Base-by-base conservation (phyloP, 2,888 invertebrate genomes). In the Drosophila diplacantha region DNA sequence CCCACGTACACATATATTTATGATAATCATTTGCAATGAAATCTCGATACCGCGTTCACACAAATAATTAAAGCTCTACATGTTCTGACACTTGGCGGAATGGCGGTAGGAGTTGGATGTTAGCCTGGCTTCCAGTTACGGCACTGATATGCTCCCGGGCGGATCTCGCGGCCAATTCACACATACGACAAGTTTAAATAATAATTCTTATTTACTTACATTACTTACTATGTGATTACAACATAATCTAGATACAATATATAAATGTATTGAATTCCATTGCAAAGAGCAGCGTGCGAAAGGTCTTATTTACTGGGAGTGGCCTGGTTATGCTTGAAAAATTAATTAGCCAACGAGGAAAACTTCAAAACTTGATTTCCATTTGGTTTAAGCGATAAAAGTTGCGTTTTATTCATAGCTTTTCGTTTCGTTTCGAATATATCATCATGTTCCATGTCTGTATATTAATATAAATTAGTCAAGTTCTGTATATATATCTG, bases 401-500 rank as follows among this genome's bases (percentile, higher is more conserved):
- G 72, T 71, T 73, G 44, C 44, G 38, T 60, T 81, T 81, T 72
- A 77, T 82, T 82, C 65, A 72, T 69, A 77, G 78, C 67, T 73
- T 69, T 70, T 56, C 43, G 46, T 50, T 72, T 67, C 72, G 60
- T 50, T 72, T 67, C 72, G 62, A 66, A 50, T 75, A 61, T 59
- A 69, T 81, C 65, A 74, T 62, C 52, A 72, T 74, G 61, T 71
- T 66, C 51, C 44, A 31, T 46, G 44, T 46, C 37, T 59, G 68
- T 59, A 58, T 68, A 67, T 57, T 79, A 79, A 65, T 81, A 74
- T 83, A 82, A 78, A 81, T 82, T 78, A 78, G 66, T 80, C 82
- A 83, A 69, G 75, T 75, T 78, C 51, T 47, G 55, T 72, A 63
- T 67, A 46, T 63, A 65, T 65, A 65, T 60, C 52, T 69, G 46